A percentile compares a stretch with the other conserved stretches of the same genome.
Evolutionary conservation across 2,797 vertebrate genomes (phyloP).

Genomic region (Protosalanx chinensis): DNA sequence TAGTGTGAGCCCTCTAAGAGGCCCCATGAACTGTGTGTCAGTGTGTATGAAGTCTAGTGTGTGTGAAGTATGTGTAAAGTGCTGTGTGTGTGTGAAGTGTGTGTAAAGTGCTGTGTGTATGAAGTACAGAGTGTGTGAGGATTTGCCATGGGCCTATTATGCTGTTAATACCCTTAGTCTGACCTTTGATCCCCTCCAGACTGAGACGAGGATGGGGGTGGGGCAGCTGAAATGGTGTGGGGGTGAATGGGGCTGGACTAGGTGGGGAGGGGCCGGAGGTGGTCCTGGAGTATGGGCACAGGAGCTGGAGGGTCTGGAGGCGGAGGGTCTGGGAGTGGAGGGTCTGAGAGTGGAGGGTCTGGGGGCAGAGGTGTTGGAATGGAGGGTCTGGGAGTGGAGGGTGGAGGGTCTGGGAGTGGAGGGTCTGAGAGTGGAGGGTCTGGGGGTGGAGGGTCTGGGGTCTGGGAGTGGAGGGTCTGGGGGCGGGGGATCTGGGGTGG

Average conservation of each 20-base stretch:
- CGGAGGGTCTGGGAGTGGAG: neutral
- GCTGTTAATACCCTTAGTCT: too few species aligned
- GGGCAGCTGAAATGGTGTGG: neutral
- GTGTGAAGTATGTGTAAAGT: neutral
- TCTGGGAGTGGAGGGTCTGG: too few species aligned
- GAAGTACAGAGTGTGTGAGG: constrained; percentile 37
- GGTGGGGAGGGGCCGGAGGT: constrained; percentile 39
- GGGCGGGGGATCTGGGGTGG: too few species aligned
- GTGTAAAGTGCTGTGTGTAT: constrained; percentile 1
- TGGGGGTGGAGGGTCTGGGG: too few species aligned
- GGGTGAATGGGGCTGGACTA: constrained; percentile 7
- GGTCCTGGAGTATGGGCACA: neutral
- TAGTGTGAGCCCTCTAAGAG: neutral
- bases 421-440: too few species aligned
- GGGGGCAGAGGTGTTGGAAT: constrained; percentile 24
- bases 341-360: too few species aligned
- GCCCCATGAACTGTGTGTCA: neutral
- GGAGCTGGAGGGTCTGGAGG: neutral
- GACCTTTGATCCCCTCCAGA: neutral
- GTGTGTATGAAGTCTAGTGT: neutral
- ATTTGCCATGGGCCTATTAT: constrained; percentile 22
- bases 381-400: too few species aligned
- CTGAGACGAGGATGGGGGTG: neutral
- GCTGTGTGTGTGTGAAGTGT: neutral
- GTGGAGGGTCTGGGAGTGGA: too few species aligned